Base-by-base conservation (phyloP, 2,888 invertebrate species). In the Heliconius aoede region DNA sequence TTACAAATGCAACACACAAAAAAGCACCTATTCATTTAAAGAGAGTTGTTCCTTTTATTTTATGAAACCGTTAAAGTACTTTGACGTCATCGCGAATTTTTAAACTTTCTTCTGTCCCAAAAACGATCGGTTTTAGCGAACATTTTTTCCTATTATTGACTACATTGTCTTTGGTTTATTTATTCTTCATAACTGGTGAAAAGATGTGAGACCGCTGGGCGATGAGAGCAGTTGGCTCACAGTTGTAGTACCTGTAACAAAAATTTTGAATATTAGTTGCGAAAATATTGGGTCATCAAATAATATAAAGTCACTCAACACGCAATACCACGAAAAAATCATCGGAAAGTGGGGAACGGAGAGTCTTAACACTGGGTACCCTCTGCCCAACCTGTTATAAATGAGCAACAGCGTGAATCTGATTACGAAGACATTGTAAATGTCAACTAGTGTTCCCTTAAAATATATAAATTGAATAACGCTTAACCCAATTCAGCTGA, bases 41-140 rank as follows among this genome's bases (percentile, higher is more conserved):
- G 86, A 85, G 84, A 84, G 69, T 40, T 62, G 69, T 40, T 62
- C n/a, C 65, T 65, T 69, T 86, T 89, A 89, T 88, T 90, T 92
- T 85, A 91, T 90, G 85, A 89, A 89, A 83, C 88, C 86, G 87
- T 85, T 82, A 78, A 86, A 86, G 80, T 85, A 79, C 77, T 83
- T 84, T 77, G 86, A 80, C 86, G 91, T 93, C 94, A 94, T 93
- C 91, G 91, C 84, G 88, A 78, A 81, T 78, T 77, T 79, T 82
- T 85, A 78, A 84, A 81, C 92, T 92, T 93, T 86, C 93, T 89
- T 81, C 93, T 86, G 85, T 93, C 92, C 91, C 92, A 93, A 85
- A 91, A 90, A 60, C 91, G 87, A 77, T 91, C 89, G 81, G 88
- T 89, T 85, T 89, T 90, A 55, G 90, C 88, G 83, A 91, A 91